These are phyloP conservation scores for Notoglanidium macrostoma DNA, from an alignment of 2,797 vertebrate genomes.

Conservation along the genomic window DNA sequence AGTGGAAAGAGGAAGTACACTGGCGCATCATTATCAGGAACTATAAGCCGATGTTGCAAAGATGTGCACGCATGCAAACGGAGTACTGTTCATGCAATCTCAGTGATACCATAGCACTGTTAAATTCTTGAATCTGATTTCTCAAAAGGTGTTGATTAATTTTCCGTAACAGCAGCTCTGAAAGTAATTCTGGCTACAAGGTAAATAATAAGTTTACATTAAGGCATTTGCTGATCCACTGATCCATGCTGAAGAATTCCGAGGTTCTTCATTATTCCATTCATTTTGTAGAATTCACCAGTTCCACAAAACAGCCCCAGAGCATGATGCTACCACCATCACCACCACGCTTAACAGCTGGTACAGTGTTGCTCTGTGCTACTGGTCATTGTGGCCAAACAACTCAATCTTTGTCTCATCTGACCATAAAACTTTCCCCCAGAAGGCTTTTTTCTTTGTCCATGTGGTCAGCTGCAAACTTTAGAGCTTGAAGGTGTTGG, in stretches of 20 bases:
- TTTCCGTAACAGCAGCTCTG: not conserved
- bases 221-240: not conserved
- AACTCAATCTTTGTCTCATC: too few relatives aligned
- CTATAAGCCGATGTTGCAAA: not conserved
- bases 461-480: too few relatives aligned
- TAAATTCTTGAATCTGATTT: not conserved
- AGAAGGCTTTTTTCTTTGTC: too few relatives aligned
- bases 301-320: too few relatives aligned
- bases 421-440: too few relatives aligned
- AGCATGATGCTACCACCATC: too few relatives aligned
- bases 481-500: too few relatives aligned
- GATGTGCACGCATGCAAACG: not conserved
- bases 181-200: not conserved
- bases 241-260: not conserved
- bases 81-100: not conserved
- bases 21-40: not conserved
- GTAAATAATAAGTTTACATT: not conserved
- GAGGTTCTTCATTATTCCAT: too few relatives aligned
- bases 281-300: too few relatives aligned
- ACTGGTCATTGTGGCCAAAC: too few relatives aligned
- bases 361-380: too few relatives aligned
- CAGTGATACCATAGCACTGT: not conserved
- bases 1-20: constrained; percentile 64
- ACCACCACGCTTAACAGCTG: too few relatives aligned
- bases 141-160: not conserved